Percentiles rank a stretch among this genome's conserved stretches.
phyloP scores from a whole-genome alignment of 2,113 vertebrate species.

The Osmerus eperlanus region DNA sequence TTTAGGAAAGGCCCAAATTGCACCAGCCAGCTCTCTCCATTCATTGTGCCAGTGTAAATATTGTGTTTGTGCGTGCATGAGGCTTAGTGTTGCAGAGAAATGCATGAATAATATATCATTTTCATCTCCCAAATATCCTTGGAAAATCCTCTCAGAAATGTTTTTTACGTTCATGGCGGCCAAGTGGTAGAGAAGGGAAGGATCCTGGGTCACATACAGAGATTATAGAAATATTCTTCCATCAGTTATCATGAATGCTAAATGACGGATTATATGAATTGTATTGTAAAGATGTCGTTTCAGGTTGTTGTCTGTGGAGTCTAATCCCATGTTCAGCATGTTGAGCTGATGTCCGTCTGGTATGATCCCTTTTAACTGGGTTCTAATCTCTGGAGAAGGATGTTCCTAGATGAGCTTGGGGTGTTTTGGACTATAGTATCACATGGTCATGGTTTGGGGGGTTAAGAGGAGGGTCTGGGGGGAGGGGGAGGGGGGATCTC shows the following conservation, averaged over 20 bases:
- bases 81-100: conserved; percentile 37
- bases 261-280: too few relatives aligned
- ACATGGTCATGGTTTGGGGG: conserved; percentile 55
- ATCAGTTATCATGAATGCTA: too few relatives aligned
- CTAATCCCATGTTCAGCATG: too few relatives aligned
- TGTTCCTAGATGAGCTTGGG: conserved; percentile 51
- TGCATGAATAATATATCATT: conserved; percentile 57
- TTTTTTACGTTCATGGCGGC: too few relatives aligned
- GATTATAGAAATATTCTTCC: too few relatives aligned
- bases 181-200: too few relatives aligned
- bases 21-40: conserved; percentile 26
- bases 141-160: too few relatives aligned
- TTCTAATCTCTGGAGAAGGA: not conserved
- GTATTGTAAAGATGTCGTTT: too few relatives aligned
- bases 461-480: not conserved
- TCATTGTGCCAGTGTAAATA: conserved; percentile 23
- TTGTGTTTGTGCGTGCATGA: conserved; percentile 44
- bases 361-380: too few relatives aligned
- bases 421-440: conserved; percentile 49
- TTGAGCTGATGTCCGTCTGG: too few relatives aligned
- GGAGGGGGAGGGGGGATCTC: conserved; percentile 55
- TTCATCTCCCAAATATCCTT: too few relatives aligned
- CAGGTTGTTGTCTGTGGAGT: too few relatives aligned
- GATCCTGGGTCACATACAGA: not conserved
- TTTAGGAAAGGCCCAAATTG: conserved; percentile 27